A percentile compares a stretch with the other conserved stretches of the same genome.
These are phyloP conservation scores for Arctia plantaginis DNA, from an alignment of 2,888 invertebrate genomes.

Conservation along the genomic window DNA sequence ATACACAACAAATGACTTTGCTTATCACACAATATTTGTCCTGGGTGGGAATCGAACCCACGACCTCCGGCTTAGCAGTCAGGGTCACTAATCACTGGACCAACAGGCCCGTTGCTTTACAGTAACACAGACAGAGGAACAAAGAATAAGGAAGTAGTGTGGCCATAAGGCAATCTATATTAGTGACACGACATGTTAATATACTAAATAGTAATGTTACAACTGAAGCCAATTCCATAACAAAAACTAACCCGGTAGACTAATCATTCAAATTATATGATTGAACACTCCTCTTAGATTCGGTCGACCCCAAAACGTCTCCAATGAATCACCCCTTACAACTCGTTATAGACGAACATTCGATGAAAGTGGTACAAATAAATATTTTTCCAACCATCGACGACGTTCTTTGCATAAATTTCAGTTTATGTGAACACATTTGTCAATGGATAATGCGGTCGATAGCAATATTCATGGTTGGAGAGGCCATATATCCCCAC, in stretches of 20 bases:
- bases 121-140: no score
- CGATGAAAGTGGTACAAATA: constrained; percentile 56
- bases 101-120: no score
- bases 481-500: constrained; percentile 42
- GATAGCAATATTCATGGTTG: constrained; percentile 53
- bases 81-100: no score
- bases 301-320: constrained; percentile 9
- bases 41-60: no score
- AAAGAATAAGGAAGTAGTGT: no score
- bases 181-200: no score
- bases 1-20: no score
- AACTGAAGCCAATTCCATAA: neutral
- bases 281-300: constrained; percentile 2
- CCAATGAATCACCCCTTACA: constrained; percentile 12
- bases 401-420: constrained; percentile 59
- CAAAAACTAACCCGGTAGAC: neutral
- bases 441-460: constrained; percentile 62
- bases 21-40: no score
- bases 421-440: constrained; percentile 63
- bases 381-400: constrained; percentile 55
- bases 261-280: constrained; percentile 5
- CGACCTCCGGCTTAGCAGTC: no score
- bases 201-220: no score
- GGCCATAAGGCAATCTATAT: no score
- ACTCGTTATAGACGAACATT: constrained; percentile 26